phyloP scores from a whole-genome alignment of 64 coral and sea anemone species.

The Astreopora myriophthalma region DNA sequence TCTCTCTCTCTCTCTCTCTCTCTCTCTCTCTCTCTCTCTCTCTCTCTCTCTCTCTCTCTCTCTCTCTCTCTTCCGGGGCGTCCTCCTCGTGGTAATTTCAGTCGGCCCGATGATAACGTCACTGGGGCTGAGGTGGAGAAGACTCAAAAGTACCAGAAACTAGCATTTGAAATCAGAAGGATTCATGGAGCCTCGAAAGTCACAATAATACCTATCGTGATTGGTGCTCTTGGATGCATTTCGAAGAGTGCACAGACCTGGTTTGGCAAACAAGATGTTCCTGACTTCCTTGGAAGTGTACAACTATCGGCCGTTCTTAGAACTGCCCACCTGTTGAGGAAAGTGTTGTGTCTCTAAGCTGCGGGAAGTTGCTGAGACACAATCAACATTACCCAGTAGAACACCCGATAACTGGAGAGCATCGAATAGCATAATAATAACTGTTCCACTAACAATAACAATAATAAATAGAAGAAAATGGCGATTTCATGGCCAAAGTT shows the following conservation, averaged over 20 bases:
- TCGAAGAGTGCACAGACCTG: slow-evolving; percentile 4
- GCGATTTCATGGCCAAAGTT: too few species aligned
- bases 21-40: too few species aligned
- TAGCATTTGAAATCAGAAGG: slow-evolving; percentile 24
- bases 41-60: too few species aligned
- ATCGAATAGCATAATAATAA: not conserved
- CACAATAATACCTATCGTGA: not conserved
- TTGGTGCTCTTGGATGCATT: not conserved
- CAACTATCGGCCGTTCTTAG: slow-evolving; percentile 2
- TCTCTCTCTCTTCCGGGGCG: too few species aligned
- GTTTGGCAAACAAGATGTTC: not conserved
- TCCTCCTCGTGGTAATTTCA: too few species aligned
- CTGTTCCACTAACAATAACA: too few species aligned
- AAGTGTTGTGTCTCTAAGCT: slow-evolving; percentile 31
- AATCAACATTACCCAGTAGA: not conserved
- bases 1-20: too few species aligned
- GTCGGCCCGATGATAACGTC: too few species aligned
- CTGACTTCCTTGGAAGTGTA: slow-evolving; percentile 4
- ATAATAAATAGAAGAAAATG: too few species aligned
- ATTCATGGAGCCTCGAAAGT: slow-evolving; percentile 32
- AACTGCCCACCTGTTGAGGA: not conserved
- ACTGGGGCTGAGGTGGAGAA: not conserved
- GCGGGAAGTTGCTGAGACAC: not conserved
- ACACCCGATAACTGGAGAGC: not conserved
- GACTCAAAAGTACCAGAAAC: not conserved